Evolutionary conservation across 2,888 invertebrate genomes (phyloP).

Genomic region (Seladonia tumulorum): DNA sequence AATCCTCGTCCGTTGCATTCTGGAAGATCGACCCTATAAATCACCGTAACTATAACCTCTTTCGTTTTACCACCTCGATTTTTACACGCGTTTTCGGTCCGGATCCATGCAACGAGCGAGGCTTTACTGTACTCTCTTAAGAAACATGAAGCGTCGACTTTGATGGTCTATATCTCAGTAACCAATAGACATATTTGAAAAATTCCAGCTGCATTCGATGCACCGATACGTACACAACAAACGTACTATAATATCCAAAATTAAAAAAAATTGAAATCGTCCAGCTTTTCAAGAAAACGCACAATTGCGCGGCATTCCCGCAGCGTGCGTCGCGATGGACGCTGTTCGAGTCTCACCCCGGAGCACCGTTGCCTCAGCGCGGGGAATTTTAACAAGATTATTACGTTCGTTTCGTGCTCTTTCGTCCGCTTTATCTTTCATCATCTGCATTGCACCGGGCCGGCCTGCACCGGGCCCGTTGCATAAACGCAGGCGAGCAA

Average conservation of each 20-base stretch:
- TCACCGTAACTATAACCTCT: too few relatives aligned
- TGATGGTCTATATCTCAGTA: neutral
- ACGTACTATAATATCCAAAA: neutral
- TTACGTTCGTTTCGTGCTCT: conserved; percentile 54
- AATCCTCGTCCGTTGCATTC: too few relatives aligned
- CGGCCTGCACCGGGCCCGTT: conserved; percentile 29
- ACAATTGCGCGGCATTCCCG: neutral
- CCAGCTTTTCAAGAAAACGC: neutral
- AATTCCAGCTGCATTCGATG: neutral
- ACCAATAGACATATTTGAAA: neutral
- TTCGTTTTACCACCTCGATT: too few relatives aligned
- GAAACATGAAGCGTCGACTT: neutral
- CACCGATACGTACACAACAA: neutral
- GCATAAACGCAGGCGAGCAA: conserved; percentile 34
- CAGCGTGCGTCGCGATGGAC: neutral
- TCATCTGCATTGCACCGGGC: conserved; percentile 50
- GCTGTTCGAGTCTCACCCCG: neutral
- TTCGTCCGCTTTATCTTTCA: conserved; percentile 55
- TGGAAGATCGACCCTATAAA: too few relatives aligned
- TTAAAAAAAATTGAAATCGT: neutral
- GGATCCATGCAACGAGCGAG: too few relatives aligned
- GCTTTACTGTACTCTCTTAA: too few relatives aligned
- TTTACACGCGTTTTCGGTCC: too few relatives aligned
- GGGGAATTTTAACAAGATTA: conserved; percentile 60
- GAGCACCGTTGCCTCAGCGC: conserved; percentile 19